A percentile compares a stretch with the other conserved stretches of the same genome.
phyloP scores from a whole-genome alignment of 2,113 vertebrate genomes.

The Emydura subglobosa region DNA sequence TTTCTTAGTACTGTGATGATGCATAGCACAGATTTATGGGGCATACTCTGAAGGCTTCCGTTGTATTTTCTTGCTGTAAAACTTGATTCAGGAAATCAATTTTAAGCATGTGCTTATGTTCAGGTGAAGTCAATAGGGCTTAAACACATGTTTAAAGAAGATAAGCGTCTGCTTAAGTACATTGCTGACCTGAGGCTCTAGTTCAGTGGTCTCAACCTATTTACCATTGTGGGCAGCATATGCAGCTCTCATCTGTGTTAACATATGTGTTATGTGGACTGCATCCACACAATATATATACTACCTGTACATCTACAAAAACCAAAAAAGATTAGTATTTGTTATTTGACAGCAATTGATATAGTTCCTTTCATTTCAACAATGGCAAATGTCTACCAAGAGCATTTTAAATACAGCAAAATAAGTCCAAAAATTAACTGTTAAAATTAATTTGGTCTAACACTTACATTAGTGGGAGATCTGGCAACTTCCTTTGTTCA shows the following conservation, averaged over 20 bases:
- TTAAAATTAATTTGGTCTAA: neutral
- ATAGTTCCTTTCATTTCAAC: neutral
- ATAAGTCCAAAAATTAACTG: neutral
- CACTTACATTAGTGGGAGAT: neutral
- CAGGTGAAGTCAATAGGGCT: neutral
- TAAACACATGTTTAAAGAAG: neutral
- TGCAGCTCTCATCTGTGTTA: neutral
- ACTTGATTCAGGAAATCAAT: neutral
- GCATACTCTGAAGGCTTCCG: neutral
- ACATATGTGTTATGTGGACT: neutral
- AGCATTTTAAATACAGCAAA: neutral
- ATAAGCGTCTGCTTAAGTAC: neutral
- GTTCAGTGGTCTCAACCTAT: neutral
- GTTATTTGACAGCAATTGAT: neutral
- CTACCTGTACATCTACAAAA: neutral
- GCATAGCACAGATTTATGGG: neutral
- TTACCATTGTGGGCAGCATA: neutral
- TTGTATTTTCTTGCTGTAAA: accelerated
- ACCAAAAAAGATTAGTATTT: neutral
- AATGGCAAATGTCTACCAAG: neutral
- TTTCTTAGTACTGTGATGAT: neutral
- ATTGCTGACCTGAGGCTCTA: neutral
- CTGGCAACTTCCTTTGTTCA: neutral
- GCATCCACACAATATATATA: neutral
- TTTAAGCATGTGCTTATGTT: neutral